These are phyloP conservation scores for Haemorhous mexicanus DNA, from an alignment of 2,113 vertebrate genomes.

Conservation along the genomic window DNA sequence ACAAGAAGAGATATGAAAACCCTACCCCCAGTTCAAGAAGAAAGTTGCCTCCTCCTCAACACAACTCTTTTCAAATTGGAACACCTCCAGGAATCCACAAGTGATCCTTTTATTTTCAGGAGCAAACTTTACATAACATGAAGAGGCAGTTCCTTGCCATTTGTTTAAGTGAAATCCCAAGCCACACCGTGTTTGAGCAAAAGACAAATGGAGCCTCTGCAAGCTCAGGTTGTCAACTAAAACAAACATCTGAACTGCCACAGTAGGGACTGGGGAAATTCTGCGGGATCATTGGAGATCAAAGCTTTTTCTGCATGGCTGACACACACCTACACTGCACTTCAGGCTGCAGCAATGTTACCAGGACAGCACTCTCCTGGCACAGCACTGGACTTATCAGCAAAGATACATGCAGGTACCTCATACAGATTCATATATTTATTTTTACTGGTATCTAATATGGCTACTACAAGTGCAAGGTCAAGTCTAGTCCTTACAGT, in stretches of 20 bases:
- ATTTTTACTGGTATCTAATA: neutral
- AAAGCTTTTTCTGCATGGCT: neutral
- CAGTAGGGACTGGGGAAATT: neutral
- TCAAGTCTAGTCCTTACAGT: neutral
- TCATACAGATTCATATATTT: neutral
- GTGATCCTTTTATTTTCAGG: constrained; percentile 4
- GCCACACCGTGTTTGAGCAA: neutral
- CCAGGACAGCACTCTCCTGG: neutral
- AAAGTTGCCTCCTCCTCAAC: neutral
- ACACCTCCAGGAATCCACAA: constrained; percentile 16
- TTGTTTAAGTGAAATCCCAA: constrained; percentile 24
- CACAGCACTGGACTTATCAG: neutral
- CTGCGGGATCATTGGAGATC: neutral
- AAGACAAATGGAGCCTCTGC: neutral
- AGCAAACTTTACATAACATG: neutral
- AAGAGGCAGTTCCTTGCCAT: neutral
- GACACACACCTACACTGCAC: neutral
- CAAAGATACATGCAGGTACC: neutral
- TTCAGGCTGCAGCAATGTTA: neutral
- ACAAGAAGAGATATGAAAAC: neutral
- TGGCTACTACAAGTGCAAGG: neutral
- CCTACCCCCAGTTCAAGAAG: neutral
- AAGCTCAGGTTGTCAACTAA: neutral
- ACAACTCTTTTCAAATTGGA: neutral
- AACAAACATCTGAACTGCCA: constrained; percentile 19